phyloP scores from a whole-genome alignment of 1,140 invertebrate genomes.

The Panagrolaimus sp. region DNA sequence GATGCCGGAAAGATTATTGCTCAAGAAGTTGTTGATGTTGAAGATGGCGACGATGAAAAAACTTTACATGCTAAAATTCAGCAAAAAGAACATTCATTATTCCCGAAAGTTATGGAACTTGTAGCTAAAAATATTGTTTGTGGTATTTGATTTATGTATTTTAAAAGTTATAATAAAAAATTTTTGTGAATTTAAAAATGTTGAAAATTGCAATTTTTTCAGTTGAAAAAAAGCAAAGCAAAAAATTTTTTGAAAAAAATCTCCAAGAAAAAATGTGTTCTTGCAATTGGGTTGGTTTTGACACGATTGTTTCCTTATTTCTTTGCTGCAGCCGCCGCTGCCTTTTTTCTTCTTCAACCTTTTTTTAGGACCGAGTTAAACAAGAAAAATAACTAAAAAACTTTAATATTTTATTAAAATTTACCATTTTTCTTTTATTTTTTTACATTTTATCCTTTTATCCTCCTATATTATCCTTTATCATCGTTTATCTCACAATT shows the following conservation, averaged over 20 bases:
- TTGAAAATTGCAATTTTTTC: no score
- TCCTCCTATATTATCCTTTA: not conserved
- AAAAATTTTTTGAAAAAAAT: no score
- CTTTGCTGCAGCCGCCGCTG: no score
- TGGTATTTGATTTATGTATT: not conserved
- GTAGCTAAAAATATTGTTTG: slow-evolving; percentile 63
- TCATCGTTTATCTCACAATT: not conserved
- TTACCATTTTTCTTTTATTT: not conserved
- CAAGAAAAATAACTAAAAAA: not conserved
- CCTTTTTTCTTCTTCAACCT: no score
- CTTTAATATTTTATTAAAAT: no score
- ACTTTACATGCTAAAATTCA: slow-evolving; percentile 76
- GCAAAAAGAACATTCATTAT: slow-evolving; percentile 75
- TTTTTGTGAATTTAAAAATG: no score
- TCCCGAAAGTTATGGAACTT: slow-evolving; percentile 74
- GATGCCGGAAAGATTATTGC: slow-evolving; percentile 89
- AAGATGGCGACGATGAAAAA: slow-evolving; percentile 70
- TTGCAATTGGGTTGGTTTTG: no score
- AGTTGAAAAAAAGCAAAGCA: not conserved
- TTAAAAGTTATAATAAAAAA: no score
- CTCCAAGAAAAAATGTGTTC: no score
- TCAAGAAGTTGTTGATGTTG: slow-evolving; percentile 78
- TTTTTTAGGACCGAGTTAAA: no score
- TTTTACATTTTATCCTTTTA: not conserved
- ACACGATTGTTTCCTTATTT: no score